Conservation (phyloP, 2,888 invertebrate genomes). For the Temnothorax unifasciatus region DNA sequence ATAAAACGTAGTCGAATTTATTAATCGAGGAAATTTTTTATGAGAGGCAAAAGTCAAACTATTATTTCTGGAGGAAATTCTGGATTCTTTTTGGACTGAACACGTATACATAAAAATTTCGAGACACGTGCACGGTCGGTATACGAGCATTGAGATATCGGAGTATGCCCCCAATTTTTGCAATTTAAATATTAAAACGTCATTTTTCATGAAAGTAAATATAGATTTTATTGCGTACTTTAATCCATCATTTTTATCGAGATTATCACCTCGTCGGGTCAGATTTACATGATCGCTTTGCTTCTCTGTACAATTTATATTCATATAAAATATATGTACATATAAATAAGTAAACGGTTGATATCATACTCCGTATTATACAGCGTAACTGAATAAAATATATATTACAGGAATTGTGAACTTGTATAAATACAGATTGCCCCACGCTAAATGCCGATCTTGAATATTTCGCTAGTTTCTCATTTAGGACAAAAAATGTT, state of each 20-base stretch:
- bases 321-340: constrained; percentile 55
- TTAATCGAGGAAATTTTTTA: not conserved
- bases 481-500: not conserved
- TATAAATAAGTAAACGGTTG: constrained; percentile 37
- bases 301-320: constrained; percentile 49
- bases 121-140: too few species aligned
- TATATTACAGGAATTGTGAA: constrained; percentile 25
- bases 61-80: not conserved
- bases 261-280: not conserved
- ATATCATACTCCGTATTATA: constrained; percentile 25
- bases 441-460: not conserved
- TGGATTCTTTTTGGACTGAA: not conserved
- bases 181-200: too few species aligned
- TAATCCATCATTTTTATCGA: not conserved
- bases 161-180: not conserved
- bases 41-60: not conserved
- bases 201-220: not conserved
- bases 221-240: not conserved
- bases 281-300: not conserved
- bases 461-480: not conserved
- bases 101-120: too few species aligned
- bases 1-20: not conserved
- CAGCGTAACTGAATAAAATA: constrained; percentile 34
- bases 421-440: constrained; percentile 16
- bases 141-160: not conserved